phyloP scores from a whole-genome alignment of 2,797 vertebrate species.

The Pantherophis vulpinus region DNA sequence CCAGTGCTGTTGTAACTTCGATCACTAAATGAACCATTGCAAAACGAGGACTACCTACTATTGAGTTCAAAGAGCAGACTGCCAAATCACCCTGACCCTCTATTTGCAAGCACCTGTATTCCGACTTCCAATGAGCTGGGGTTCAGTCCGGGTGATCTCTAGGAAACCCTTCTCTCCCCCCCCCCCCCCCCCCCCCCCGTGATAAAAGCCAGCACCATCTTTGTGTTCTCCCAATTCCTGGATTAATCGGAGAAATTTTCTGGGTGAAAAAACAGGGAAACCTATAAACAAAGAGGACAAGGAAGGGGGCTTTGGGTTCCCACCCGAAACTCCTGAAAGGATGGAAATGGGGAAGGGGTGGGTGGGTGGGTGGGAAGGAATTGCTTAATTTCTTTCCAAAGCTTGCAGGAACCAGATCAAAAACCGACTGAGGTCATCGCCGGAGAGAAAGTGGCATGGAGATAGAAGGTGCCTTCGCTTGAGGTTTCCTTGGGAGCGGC shows the following conservation, averaged over 20 bases:
- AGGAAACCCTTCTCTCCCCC: neutral
- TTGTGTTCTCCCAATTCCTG: no score
- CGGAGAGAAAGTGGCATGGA: neutral
- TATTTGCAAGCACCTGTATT: no score
- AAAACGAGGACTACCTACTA: no score
- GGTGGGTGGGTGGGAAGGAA: neutral
- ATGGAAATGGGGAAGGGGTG: no score
- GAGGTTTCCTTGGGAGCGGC: neutral
- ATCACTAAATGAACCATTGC: no score
- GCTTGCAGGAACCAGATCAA: neutral
- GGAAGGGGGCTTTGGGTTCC: no score
- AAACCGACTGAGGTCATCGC: neutral
- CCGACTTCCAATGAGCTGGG: neutral
- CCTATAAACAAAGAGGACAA: neutral
- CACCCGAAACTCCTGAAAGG: neutral
- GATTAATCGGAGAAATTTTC: neutral
- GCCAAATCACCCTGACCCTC: neutral
- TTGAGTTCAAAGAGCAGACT: neutral
- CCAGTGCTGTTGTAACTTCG: no score
- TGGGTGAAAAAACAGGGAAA: neutral
- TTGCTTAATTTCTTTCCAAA: neutral
- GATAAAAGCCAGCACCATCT: neutral
- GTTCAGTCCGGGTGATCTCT: neutral
- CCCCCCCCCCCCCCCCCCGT: fast-evolving
- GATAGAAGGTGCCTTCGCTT: fast-evolving